phyloP scores from a whole-genome alignment of 2,113 vertebrate species.

The Hemiprocne comata region DNA sequence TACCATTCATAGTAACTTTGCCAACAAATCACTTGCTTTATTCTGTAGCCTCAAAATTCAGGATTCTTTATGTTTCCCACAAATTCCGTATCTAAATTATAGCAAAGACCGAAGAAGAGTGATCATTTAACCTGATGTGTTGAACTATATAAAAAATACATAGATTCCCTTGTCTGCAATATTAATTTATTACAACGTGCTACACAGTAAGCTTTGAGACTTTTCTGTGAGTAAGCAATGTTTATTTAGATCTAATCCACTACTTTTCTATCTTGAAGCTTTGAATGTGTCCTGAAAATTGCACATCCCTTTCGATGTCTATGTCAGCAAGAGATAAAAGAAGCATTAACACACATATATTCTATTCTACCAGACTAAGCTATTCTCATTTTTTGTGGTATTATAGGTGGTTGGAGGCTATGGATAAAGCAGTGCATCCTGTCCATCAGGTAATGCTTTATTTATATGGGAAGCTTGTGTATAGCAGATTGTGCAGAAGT shows the following conservation, averaged over 20 bases:
- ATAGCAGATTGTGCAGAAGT: neutral
- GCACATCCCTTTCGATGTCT: neutral
- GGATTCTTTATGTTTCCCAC: neutral
- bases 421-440: constrained; percentile 86
- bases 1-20: neutral
- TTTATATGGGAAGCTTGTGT: neutral
- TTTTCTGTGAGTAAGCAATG: neutral
- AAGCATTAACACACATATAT: neutral
- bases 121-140: neutral
- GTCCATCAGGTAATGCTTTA: constrained; percentile 80
- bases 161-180: neutral
- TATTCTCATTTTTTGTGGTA: constrained; percentile 2
- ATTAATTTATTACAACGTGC: neutral
- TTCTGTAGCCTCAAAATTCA: neutral
- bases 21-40: neutral
- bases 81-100: neutral
- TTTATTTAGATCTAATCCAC: neutral
- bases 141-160: neutral
- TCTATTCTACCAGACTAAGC: neutral
- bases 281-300: neutral
- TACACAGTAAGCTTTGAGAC: neutral
- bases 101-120: neutral
- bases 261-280: neutral
- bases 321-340: neutral
- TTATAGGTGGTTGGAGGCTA: constrained; percentile 87